phyloP scores from a whole-genome alignment of 2,888 invertebrate species.

The Argyresthia goedartella region DNA sequence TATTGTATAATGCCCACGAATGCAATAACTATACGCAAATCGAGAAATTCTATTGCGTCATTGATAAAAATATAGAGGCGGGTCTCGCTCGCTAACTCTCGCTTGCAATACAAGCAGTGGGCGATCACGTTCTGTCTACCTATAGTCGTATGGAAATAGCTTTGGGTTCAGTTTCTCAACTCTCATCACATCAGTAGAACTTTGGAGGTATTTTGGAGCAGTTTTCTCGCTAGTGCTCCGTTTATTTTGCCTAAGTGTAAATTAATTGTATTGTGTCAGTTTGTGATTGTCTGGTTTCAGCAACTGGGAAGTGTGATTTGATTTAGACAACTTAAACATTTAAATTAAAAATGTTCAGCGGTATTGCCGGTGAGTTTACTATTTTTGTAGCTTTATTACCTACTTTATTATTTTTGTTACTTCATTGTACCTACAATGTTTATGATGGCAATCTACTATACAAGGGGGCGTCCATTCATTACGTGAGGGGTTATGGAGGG shows the following conservation, averaged over 20 bases:
- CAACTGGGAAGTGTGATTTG: background rate
- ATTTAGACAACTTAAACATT: background rate
- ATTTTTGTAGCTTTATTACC: background rate
- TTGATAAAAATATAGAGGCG: constrained; percentile 39
- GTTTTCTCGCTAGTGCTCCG: background rate
- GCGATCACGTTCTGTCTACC: constrained; percentile 9
- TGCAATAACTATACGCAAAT: constrained; percentile 37
- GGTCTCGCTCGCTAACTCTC: background rate
- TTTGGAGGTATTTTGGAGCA: constrained; percentile 36
- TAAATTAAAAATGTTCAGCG: constrained; percentile 53
- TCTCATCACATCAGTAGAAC: constrained; percentile 18
- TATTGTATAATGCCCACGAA: background rate
- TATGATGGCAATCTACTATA: too few relatives aligned
- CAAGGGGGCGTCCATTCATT: too few relatives aligned
- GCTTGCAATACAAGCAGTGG: background rate
- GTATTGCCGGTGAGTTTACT: constrained; percentile 53
- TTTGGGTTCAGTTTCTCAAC: constrained; percentile 7
- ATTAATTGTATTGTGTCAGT: constrained; percentile 4
- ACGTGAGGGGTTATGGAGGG: too few relatives aligned
- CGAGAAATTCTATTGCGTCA: constrained; percentile 36
- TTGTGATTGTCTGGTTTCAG: constrained; percentile 1
- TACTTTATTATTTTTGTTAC: background rate
- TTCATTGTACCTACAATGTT: background rate
- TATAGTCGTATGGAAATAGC: constrained; percentile 19
- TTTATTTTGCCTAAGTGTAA: background rate